Base-by-base conservation (phyloP, 2,113 vertebrate species). In the Pipra filicauda region DNA sequence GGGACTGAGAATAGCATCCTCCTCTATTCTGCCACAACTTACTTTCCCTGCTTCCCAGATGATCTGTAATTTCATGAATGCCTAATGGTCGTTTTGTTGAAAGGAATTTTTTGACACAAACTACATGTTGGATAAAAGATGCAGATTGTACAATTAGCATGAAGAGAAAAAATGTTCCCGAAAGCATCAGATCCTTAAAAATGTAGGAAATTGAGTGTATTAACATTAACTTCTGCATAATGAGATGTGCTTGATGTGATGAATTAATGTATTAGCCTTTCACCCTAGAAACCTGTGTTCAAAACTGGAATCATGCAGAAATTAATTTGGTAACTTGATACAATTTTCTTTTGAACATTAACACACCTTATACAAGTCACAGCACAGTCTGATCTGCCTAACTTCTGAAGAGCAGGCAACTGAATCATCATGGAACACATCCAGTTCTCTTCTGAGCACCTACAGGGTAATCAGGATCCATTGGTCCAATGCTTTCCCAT, bases 191-290 rank as follows among this genome's bases (percentile, higher is more conserved):
- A 77, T 91, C 69, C 72, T 79, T 91, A 67, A 88, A 91, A 86
- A 79, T 28, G 23, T 48, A 83, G 72, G 61, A 80, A 91, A 77
- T 71, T 1, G 57, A 92, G 65, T 74, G 14, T 75, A 74, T 90
- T 79, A 75, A 33, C 24, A 48, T 76, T 85, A 93, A 64, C 33
- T 80, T 67, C 26, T 92, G 82, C 57, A 81, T 94, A 89, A 93
- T 88, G 65, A 96, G 61, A 80, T 94, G 35, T 71, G 24, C 55
- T 91, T 88, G 67, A 77, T 15, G 14, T 12, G 9, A 30, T 65
- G 55, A 91, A 35, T 83, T 77, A 84, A 77, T 89, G 52, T 69
- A 81, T 94, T 93, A 96, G 69, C 90, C 93, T 94, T 90, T 95
- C 72, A 93, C 51, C 62, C 75, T 55, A 59, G 55, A 86, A 94